phyloP scores from a whole-genome alignment of 2,888 invertebrate species.

The Tetranychus piercei region DNA sequence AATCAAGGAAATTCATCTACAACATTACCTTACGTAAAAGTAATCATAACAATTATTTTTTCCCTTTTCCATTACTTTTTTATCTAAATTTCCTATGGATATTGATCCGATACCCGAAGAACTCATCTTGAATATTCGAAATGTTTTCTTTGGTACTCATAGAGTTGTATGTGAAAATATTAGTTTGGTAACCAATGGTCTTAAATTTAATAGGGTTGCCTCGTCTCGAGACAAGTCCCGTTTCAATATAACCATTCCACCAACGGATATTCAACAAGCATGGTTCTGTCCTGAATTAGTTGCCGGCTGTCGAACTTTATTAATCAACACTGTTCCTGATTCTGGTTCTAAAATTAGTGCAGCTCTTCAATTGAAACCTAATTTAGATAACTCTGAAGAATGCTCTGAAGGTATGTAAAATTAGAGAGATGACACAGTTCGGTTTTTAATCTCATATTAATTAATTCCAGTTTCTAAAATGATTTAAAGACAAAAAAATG shows the following conservation, averaged over 20 bases:
- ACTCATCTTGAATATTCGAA: not conserved
- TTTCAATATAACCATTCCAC: not conserved
- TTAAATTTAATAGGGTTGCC: not conserved
- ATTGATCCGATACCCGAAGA: too few species aligned
- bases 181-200: not conserved
- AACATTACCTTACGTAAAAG: too few species aligned
- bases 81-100: too few species aligned
- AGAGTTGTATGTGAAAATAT: not conserved
- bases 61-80: too few species aligned
- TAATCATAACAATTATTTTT: too few species aligned
- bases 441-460: too few species aligned
- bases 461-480: not conserved
- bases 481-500: not conserved
- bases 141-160: not conserved
- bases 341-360: not conserved
- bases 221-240: not conserved
- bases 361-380: not conserved
- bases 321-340: not conserved
- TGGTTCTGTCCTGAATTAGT: not conserved
- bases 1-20: too few species aligned
- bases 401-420: too few species aligned
- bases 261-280: not conserved
- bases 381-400: not conserved
- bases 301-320: not conserved
- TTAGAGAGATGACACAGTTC: too few species aligned